phyloP scores from a whole-genome alignment of 2,113 vertebrate species.

The Siniperca chuatsi region DNA sequence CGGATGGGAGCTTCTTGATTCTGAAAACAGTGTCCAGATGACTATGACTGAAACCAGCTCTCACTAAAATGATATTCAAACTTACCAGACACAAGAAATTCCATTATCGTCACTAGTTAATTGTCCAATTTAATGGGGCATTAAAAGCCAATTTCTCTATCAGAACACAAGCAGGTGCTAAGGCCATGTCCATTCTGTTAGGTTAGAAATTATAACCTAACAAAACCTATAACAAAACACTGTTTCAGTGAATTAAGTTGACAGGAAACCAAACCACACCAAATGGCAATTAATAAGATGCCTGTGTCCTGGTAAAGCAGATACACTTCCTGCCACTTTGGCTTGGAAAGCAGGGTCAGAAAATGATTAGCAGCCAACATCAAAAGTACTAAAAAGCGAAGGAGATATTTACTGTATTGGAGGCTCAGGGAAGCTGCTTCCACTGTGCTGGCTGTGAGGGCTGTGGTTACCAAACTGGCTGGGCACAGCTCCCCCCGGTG shows the following conservation, averaged over 20 bases:
- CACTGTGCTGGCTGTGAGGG: slow-evolving; percentile 67
- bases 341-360: too few relatives aligned
- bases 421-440: slow-evolving; percentile 66
- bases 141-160: neutral
- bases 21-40: too few relatives aligned
- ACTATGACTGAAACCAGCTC: too few relatives aligned
- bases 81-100: neutral
- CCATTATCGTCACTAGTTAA: neutral
- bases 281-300: neutral
- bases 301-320: neutral
- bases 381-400: neutral
- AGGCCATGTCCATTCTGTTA: neutral
- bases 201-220: neutral
- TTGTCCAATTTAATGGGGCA: neutral
- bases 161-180: neutral
- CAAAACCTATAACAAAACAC: too few relatives aligned
- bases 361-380: too few relatives aligned
- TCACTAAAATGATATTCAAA: neutral
- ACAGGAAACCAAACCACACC: neutral
- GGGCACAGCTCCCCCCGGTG: slow-evolving; percentile 60
- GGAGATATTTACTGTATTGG: slow-evolving; percentile 75
- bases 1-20: too few relatives aligned
- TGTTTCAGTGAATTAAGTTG: neutral
- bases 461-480: slow-evolving; percentile 51
- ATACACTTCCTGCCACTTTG: neutral